Evolutionary conservation across 2,888 invertebrate genomes (phyloP).

Genomic region (Noctua fimbriata): DNA sequence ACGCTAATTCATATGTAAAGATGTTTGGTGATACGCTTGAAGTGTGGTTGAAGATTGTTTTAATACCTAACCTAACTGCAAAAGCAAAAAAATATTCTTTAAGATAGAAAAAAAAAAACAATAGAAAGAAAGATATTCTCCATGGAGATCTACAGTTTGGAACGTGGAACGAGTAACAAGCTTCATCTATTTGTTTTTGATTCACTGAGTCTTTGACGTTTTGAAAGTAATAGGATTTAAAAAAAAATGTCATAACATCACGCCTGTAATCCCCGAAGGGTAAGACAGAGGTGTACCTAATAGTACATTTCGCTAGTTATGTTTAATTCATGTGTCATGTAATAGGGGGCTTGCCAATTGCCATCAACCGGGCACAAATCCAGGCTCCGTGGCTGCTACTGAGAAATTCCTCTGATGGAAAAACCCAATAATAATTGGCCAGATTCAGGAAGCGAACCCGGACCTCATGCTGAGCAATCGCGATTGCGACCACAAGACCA

Average conservation of each 20-base stretch:
- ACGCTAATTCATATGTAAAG: slow-evolving; percentile 53
- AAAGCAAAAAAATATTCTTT: background rate
- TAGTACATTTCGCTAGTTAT: background rate
- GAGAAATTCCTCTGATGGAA: background rate
- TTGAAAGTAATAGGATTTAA: background rate
- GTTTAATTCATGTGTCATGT: background rate
- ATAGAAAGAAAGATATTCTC: background rate
- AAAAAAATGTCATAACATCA: background rate
- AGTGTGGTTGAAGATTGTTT: slow-evolving; percentile 6
- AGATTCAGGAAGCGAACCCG: background rate
- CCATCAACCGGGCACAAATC: background rate
- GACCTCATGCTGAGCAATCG: background rate
- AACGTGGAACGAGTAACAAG: no score
- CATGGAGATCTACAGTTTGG: background rate
- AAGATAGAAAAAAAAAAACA: no score
- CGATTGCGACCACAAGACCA: background rate
- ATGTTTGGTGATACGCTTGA: slow-evolving; percentile 33
- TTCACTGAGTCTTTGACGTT: background rate
- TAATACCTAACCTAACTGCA: background rate
- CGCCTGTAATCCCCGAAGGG: background rate
- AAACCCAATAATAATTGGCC: background rate
- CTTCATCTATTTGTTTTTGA: background rate
- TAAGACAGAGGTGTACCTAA: background rate
- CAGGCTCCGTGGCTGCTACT: background rate
- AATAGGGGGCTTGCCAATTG: background rate